Base-by-base conservation (phyloP, 23 tunicate genomes). In the Halocynthia roretzi region DNA sequence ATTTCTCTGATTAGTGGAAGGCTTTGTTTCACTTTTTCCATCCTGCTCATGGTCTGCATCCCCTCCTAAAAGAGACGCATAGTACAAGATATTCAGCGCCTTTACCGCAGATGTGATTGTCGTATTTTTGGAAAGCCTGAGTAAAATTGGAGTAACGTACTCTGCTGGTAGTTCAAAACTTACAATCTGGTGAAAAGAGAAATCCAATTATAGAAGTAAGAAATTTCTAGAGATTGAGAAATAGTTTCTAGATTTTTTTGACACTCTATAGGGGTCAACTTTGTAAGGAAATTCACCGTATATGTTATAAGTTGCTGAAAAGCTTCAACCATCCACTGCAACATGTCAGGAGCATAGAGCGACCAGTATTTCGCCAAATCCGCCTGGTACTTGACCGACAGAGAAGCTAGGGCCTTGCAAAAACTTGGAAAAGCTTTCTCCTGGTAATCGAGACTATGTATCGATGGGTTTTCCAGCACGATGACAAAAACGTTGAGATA, bases 251-350 rank as follows among this genome's bases (percentile, higher is more conserved):
- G 44, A 0, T 31, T 31, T 31, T 31, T 31, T 31, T 31, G 44
- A 31, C 44, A 31, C 44, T 31, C 44, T 4, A 31, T 31, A 4
- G 44, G 44, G 44, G 44, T 51, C 83, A 60, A 58, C 62, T 57
- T 50, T 20, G 8, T 12, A 17, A 20, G 65, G 31, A 18, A 11
- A 52, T 5, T 73, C 86, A 82, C 96, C 85, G 84, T 83, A 58
- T 72, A 72, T 17, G 96, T 83, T 19, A 89, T 83, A 15, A 89
- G 82, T 80, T 89, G 96, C 68, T 89, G 96, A 20, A 89, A 73
- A 64, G 63, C 71, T 84, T 89, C 88, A 8, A 89, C 71, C 15
- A 89, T 79, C 52, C 76, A 76, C 58, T 68, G 56, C 51, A 89
- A 68, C 7, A 61, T 53, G 7, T 20, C 56, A 8, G 51, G 61